Percentiles rank a stretch among this genome's conserved stretches.
Evolutionary conservation across 2,888 invertebrate genomes (phyloP).

Genomic region (Drosophila anceps): DNA sequence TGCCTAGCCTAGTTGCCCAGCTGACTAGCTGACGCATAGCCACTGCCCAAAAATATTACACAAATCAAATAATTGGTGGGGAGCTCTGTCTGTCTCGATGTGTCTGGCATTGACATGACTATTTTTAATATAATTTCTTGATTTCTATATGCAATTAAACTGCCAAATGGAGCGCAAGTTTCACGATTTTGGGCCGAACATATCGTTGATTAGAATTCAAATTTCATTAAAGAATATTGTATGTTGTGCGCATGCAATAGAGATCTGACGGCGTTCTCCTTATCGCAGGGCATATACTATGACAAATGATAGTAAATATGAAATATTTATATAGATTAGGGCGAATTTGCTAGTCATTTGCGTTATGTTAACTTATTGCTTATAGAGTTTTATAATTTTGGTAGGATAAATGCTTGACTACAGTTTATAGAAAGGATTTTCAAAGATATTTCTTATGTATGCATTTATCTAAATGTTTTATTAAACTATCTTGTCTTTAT

Average conservation of each 20-base stretch:
- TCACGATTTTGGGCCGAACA: conserved; percentile 28
- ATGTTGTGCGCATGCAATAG: not conserved
- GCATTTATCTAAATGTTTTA: too few relatives aligned
- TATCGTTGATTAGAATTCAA: conserved; percentile 54
- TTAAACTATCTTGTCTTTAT: not conserved
- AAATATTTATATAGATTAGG: not conserved
- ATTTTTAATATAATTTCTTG: conserved; percentile 47
- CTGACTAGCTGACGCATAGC: conserved; percentile 37
- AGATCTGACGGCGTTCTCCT: conserved; percentile 15
- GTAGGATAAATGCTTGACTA: not conserved
- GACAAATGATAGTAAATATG: conserved; percentile 1
- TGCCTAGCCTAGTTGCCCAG: not conserved
- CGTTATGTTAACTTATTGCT: not conserved
- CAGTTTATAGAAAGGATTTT: too few relatives aligned
- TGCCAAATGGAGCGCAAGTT: conserved; percentile 63
- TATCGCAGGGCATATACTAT: conserved; percentile 23
- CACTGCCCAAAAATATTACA: conserved; percentile 40
- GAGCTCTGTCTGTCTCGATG: conserved; percentile 1
- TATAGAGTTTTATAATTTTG: not conserved
- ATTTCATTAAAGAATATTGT: conserved; percentile 17
- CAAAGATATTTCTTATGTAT: too few relatives aligned
- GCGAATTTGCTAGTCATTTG: too few relatives aligned
- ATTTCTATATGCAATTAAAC: conserved; percentile 59
- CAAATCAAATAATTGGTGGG: conserved; percentile 42
- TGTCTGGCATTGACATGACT: conserved; percentile 56